These are phyloP conservation scores for Bugulina stolonifera DNA, from an alignment of 2,888 invertebrate genomes.

Conservation along the genomic window DNA sequence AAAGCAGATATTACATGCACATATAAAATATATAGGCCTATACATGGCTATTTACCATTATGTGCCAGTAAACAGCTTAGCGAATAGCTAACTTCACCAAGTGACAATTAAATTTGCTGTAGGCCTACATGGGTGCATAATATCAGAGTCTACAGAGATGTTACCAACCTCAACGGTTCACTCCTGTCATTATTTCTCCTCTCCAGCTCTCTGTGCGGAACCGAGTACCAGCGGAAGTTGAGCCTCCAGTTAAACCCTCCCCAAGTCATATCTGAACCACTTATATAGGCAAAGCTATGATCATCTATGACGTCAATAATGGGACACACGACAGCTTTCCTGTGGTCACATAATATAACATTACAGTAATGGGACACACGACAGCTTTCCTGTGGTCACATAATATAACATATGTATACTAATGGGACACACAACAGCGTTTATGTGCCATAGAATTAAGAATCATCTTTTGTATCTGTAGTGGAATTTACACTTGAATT, in stretches of 20 bases:
- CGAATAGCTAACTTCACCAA: too few relatives aligned
- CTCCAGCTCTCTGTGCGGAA: constrained; percentile 92
- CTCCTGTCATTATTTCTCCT: constrained; percentile 87
- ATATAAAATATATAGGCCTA: too few relatives aligned
- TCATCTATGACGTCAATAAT: constrained; percentile 98
- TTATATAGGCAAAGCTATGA: constrained; percentile 96
- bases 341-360: constrained; percentile 32
- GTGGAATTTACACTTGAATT: too few relatives aligned
- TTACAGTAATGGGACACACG: constrained; percentile 96
- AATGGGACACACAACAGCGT: constrained; percentile 92
- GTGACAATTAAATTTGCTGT: too few relatives aligned
- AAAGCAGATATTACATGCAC: too few relatives aligned
- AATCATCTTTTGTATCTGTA: too few relatives aligned
- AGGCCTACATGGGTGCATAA: too few relatives aligned
- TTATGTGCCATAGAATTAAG: too few relatives aligned
- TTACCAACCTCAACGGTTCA: constrained; percentile 66
- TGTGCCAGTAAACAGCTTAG: too few relatives aligned
- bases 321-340: constrained; percentile 87
- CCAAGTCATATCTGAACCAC: constrained; percentile 99
- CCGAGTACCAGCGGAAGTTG: constrained; percentile 98
- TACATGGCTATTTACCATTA: too few relatives aligned
- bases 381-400: constrained; percentile 65
- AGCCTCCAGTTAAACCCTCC: constrained; percentile 99
- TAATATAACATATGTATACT: too few relatives aligned
- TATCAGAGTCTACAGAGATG: too few relatives aligned